Evolutionary conservation across 2,113 vertebrate species (phyloP), one percentile per base, ranked within the genome.

Genomic region (Megalops atlanticus): DNA sequence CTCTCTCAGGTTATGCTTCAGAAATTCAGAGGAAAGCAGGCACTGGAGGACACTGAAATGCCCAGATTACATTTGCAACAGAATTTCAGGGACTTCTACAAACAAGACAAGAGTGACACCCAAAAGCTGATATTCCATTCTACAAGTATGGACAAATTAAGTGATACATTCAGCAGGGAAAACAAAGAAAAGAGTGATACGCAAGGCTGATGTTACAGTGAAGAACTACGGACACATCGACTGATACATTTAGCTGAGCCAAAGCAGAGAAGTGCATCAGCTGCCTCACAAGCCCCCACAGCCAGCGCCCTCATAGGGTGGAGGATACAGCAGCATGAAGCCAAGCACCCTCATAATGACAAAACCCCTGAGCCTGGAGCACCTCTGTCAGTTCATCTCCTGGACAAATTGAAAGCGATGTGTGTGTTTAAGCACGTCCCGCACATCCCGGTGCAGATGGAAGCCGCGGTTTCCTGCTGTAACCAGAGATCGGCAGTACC

Each of bases 391-490:
- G 35, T 21, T 24, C 27, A 40, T 40, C 45, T 41, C 76, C 39
- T 68, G 5, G 35, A 33, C 70, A 38, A 43, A 16, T 40, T 27
- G 27, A 72, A 74, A 31, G 15, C 27, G 41, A 10, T 18, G 40
- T 40, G 39, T 33, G 18, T 4, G 58, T 36, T 43, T 43, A 36
- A 79, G 78, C n/a, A 69, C 24, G 43, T 70, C 36, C 41, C 21
- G 45, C 49, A 39, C 21, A 40, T 49, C 41, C 31, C 40, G 27
- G 64, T 71, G 39, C 64, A 3, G 41, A 79, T 79, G 77, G 77
- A 71, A 79, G 77, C 40, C 21, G 58, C n/a, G 39, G 77, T 79
- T 47, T 45, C 77, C 77, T 12, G 64, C 64, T 8, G 77, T 11
- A 70, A 24, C 12, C 16, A 36, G 64, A 70, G 27, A 78, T 69